Evolutionary conservation across 2,888 invertebrate genomes (phyloP).

Genomic region (Drosophila emarginata): DNA sequence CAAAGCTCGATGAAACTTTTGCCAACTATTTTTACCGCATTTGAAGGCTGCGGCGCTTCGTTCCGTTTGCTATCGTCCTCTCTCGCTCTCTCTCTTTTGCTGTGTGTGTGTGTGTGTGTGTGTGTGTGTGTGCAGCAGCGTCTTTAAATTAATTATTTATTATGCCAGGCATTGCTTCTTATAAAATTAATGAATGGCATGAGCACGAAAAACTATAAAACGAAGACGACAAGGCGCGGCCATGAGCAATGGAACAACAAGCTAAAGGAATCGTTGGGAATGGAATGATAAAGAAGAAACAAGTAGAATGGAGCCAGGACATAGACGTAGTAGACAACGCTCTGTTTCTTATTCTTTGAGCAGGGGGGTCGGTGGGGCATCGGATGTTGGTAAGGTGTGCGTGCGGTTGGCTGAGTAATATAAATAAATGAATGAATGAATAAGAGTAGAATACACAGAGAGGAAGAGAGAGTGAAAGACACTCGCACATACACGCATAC

Average conservation of each 20-base stretch:
- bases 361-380: conserved; percentile 3
- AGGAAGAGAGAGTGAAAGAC: not conserved
- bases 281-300: conserved; percentile 21
- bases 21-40: conserved; percentile 31
- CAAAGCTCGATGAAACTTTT: conserved; percentile 12
- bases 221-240: conserved; percentile 34
- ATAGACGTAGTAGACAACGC: conserved; percentile 30
- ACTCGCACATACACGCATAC: no score
- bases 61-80: not conserved
- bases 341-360: conserved; percentile 16
- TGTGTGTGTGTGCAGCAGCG: conserved; percentile 24
- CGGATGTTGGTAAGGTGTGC: conserved; percentile 43
- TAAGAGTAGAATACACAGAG: conserved; percentile 33
- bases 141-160: conserved; percentile 81
- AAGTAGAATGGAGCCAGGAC: conserved; percentile 7
- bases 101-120: not conserved
- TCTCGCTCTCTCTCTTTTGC: not conserved
- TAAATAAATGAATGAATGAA: conserved; percentile 73
- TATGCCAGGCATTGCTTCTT: conserved; percentile 78
- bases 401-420: conserved; percentile 68
- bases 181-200: conserved; percentile 80
- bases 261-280: not conserved
- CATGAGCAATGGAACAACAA: conserved; percentile 9
- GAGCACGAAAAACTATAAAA: conserved; percentile 73
- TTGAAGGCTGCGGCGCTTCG: conserved; percentile 24